Percentiles rank a stretch among this genome's conserved stretches.
Evolutionary conservation across 2,113 vertebrate species (phyloP).

Genomic region (Eubucco bourcierii): DNA sequence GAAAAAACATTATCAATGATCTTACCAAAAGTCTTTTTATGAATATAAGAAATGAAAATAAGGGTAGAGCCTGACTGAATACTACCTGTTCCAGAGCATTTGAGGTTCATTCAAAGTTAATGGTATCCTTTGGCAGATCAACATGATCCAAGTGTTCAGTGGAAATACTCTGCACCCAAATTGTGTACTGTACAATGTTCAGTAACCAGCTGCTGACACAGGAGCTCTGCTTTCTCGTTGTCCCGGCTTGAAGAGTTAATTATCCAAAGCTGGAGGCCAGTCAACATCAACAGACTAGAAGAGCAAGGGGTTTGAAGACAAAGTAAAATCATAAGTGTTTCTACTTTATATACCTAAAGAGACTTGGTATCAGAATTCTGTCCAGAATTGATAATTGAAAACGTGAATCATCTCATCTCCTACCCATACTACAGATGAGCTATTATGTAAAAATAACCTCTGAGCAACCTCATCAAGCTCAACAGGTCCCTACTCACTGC

Average conservation of each 20-base stretch:
- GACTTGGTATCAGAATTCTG: too few species aligned
- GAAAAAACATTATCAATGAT: not conserved
- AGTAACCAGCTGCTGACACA: not conserved
- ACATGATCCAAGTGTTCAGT: conserved; percentile 69
- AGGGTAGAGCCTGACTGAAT: not conserved
- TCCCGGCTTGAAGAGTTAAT: conserved; percentile 67
- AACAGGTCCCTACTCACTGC: too few species aligned
- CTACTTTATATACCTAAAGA: not conserved
- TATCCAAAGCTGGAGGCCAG: conserved; percentile 90
- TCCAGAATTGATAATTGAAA: not conserved
- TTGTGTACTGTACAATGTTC: not conserved
- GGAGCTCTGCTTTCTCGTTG: not conserved
- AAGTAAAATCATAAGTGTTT: not conserved
- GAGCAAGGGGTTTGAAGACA: not conserved
- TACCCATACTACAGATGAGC: not conserved
- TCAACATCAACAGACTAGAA: conserved; percentile 94
- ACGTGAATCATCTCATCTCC: not conserved
- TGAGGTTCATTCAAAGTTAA: not conserved
- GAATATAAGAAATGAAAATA: not conserved
- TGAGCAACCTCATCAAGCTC: too few species aligned
- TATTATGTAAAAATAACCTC: not conserved
- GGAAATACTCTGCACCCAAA: conserved; percentile 10
- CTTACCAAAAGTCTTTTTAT: not conserved
- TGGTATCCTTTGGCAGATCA: conserved; percentile 60
- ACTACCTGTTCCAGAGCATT: conserved; percentile 40